Evolutionary conservation across 2,113 vertebrate species (phyloP), one percentile per base, ranked within the genome.

Genomic region (Xyrauchen texanus): DNA sequence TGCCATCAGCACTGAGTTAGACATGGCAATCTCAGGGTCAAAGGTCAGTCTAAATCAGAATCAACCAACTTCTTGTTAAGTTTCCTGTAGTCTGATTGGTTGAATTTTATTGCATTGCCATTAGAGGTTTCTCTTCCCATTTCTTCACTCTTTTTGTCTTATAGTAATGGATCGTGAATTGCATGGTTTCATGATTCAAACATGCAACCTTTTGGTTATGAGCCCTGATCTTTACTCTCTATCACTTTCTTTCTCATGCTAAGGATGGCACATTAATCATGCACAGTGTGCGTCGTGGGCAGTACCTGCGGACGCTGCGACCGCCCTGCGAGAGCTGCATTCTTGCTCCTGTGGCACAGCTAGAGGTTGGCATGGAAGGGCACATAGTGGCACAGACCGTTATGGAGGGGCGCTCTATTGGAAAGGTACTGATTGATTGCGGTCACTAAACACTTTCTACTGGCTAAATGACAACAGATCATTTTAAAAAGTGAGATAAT

Each of bases 1-100:
- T 81, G 95, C 96, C 84, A 98, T 99, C 89, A 98, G 94, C 92
- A 98, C 98, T 0, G 97, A 99, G 89, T 87, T 99, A 62, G 96
- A 99, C 91, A 96, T 99, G 95, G 98, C 95, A 0, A 93, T 96
- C 76, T 99, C 97, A 0, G 98, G 98, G 77, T 96, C 98, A 61
- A 95, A 97, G 95, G 98, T 99, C 68, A 93, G 89, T 78, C 58
- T 68, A 9, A 9, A 7, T 13, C 12, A 11, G 13, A 34, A 34
- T 34, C 21, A 34, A 34, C 21, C 21, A 34, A 34, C 21, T 34
- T 34, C 21, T 34, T 34, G 21, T 34, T 34, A 34, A 34, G 3
- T 3, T 34, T 34, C 21, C 21, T 1, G 21, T 34, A 34, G 21
- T 1, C 21, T 34, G 21, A 34, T 34, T 34, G 21, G 21, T 34